These are phyloP conservation scores for Glaucomys volans DNA, from an alignment of 2,113 vertebrate genomes.

Conservation along the genomic window DNA sequence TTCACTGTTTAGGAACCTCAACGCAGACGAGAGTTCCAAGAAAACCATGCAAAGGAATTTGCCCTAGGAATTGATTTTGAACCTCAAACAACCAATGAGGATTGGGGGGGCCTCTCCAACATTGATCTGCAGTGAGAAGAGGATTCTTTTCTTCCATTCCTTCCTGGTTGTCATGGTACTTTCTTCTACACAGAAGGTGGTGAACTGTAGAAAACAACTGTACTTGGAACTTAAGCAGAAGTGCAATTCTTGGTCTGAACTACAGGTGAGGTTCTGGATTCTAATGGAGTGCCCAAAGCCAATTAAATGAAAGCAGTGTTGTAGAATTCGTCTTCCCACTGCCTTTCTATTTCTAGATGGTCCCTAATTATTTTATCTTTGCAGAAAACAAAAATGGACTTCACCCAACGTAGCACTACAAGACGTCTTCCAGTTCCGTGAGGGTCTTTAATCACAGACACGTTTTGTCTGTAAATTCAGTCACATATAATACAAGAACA, in stretches of 20 bases:
- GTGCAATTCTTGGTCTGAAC: constrained; percentile 53
- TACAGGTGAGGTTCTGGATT: constrained; percentile 66
- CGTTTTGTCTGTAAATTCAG: constrained; percentile 52
- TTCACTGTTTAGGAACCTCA: constrained; percentile 78
- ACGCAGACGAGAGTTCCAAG: constrained; percentile 74
- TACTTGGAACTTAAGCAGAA: constrained; percentile 37
- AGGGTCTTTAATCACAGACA: constrained; percentile 67
- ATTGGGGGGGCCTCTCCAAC: neutral
- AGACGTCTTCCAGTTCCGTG: constrained; percentile 74
- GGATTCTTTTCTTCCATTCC: neutral
- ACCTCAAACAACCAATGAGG: constrained; percentile 75
- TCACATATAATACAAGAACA: constrained; percentile 77
- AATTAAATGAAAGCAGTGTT: constrained; percentile 67
- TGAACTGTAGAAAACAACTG: neutral
- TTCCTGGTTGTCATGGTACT: neutral
- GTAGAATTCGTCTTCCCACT: constrained; percentile 62
- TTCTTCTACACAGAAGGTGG: neutral
- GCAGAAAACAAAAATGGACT: constrained; percentile 63
- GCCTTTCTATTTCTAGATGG: constrained; percentile 68
- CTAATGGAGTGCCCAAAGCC: constrained; percentile 33
- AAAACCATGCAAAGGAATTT: constrained; percentile 57
- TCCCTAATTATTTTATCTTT: constrained; percentile 58
- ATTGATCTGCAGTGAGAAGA: neutral
- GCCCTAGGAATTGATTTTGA: constrained; percentile 81
- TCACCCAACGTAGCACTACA: constrained; percentile 74